These are phyloP conservation scores for Nixonia krombeini DNA, from an alignment of 1,140 invertebrate species.

Conservation along the genomic window DNA sequence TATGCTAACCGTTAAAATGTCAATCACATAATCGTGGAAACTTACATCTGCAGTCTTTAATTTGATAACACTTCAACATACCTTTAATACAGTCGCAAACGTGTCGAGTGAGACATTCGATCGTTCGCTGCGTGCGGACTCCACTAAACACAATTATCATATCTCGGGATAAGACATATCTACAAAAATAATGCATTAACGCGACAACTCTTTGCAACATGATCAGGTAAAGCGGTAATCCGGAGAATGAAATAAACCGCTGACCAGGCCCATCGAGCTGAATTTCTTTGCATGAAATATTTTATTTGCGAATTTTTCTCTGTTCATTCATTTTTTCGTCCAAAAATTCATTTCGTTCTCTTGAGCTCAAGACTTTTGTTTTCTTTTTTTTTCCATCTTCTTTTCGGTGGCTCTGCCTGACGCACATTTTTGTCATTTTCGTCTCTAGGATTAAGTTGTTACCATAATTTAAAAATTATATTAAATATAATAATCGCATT, in stretches of 20 bases:
- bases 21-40: conserved; percentile 13
- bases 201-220: too few relatives aligned
- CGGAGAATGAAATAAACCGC: not conserved
- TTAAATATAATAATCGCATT: conserved; percentile 57
- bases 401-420: not conserved
- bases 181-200: too few relatives aligned
- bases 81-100: too few relatives aligned
- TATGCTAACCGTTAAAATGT: conserved; percentile 25
- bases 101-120: too few relatives aligned
- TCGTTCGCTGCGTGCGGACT: too few relatives aligned
- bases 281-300: conserved; percentile 8
- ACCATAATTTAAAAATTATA: conserved; percentile 57
- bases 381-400: too few relatives aligned
- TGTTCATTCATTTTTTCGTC: not conserved
- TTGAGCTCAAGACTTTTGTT: not conserved
- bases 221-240: not conserved
- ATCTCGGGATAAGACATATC: too few relatives aligned
- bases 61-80: too few relatives aligned
- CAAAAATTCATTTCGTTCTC: conserved; percentile 3
- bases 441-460: conserved; percentile 49
- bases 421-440: not conserved
- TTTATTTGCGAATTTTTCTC: conserved; percentile 6
- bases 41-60: conserved; percentile 7
- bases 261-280: too few relatives aligned
- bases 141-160: too few relatives aligned